Base-by-base conservation (phyloP, 2,888 invertebrate genomes). In the Scelioninae gen. 1 region DNA sequence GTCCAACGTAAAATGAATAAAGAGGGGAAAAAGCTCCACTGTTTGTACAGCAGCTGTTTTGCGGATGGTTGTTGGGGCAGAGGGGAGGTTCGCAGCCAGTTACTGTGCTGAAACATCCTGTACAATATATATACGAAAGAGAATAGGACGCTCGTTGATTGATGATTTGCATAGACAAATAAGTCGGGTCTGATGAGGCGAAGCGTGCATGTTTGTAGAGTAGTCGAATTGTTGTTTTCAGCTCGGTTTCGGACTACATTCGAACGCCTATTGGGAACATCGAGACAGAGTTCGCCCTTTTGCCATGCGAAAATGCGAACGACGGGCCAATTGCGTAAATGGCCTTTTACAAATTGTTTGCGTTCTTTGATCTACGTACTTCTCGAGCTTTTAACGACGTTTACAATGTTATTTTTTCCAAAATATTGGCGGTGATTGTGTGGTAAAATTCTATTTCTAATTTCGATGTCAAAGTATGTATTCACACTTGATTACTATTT, bases 131-230 rank as follows among this genome's bases (percentile, higher is more conserved):
- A 58, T 68, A 66, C 60, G 65, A 56, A 68, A 69, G 71, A 51
- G 75, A 49, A 75, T 68, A 49, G 71, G 60, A 65, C 74, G 76
- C 29, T 84, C 88, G 89, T 90, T 90, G 91, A 92, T 91, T 89
- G 89, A 88, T 89, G 88, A 91, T 92, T 92, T 92, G 91, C 92
- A 92, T 92, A 92, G 89, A 89, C 90, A 92, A 92, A 92, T 92
- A 91, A 90, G 91, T 89, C 86, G 84, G 85, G 87, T 86, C 88
- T 87, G 89, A 90, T 88, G 90, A 90, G 86, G 87, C 86, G 85
- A 83, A 66, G 82, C 83, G 84, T 75, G 83, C 71, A 82, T 89
- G 84, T 87, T 87, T 87, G 85, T 84, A 74, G 68, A 87, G 84
- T 85, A 84, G 86, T 86, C 82, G 85, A 86, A 86, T 87, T 88